Percentiles rank a stretch among this genome's conserved stretches.
Evolutionary conservation across 2,113 vertebrate species (phyloP).

Genomic region (Elephas maximus): DNA sequence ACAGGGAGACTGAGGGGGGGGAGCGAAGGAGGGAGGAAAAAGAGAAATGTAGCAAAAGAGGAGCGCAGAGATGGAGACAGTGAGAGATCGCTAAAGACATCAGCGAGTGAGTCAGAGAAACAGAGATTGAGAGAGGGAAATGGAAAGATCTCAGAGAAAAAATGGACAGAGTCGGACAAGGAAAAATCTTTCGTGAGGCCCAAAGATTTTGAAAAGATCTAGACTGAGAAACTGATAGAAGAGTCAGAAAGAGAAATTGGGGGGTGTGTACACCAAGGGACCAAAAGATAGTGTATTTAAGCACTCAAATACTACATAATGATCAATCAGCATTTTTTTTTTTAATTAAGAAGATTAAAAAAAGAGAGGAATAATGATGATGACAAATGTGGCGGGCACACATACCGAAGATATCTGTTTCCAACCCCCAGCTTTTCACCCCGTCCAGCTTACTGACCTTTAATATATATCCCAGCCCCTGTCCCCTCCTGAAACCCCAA

Average conservation of each 20-base stretch:
- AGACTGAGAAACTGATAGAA: slow-evolving; percentile 56
- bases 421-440: background rate
- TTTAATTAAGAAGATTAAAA: slow-evolving; percentile 55
- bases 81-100: slow-evolving; percentile 65
- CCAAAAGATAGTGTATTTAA: slow-evolving; percentile 25
- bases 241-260: slow-evolving; percentile 34
- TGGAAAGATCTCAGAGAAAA: slow-evolving; percentile 50
- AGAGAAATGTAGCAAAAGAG: slow-evolving; percentile 61
- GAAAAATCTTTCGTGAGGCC: slow-evolving; percentile 59
- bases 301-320: slow-evolving; percentile 14
- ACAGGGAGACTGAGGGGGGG: background rate
- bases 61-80: slow-evolving; percentile 49
- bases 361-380: background rate
- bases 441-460: background rate
- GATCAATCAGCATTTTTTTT: background rate
- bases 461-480: background rate
- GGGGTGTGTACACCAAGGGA: background rate
- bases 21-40: background rate
- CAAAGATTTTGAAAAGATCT: slow-evolving; percentile 52
- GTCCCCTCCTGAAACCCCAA: slow-evolving; percentile 27
- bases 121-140: slow-evolving; percentile 40
- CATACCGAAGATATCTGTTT: background rate
- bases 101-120: slow-evolving; percentile 61
- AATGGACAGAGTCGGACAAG: slow-evolving; percentile 48
- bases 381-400: background rate